Evolutionary conservation across 2,113 vertebrate genomes (phyloP).

Genomic region (Etia nguti): DNA sequence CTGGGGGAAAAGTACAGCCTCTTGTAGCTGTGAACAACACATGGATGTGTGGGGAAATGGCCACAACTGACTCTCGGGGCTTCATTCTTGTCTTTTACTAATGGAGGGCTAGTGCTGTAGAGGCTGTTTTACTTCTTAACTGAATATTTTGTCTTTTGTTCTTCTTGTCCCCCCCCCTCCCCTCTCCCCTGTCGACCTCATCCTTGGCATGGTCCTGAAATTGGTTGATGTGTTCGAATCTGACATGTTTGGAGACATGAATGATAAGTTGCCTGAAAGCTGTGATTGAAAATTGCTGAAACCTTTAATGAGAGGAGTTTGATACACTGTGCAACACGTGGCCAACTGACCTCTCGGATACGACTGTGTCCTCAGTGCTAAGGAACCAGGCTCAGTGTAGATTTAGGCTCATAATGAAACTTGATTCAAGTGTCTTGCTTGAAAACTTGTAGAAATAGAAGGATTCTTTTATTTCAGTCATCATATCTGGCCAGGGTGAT

Average conservation of each 20-base stretch:
- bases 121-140: background rate
- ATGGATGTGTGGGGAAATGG: background rate
- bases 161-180: background rate
- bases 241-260: background rate
- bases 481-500: background rate
- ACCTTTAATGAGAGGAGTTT: background rate
- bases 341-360: constrained; percentile 16
- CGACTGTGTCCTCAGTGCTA: background rate
- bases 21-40: background rate
- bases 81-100: constrained; percentile 8
- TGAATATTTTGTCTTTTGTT: background rate
- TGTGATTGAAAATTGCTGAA: background rate
- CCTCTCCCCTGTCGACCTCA: background rate
- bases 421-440: background rate
- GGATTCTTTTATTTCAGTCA: background rate
- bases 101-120: constrained; percentile 7
- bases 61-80: constrained; percentile 15
- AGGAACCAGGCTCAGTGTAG: background rate
- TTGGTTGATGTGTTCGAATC: background rate
- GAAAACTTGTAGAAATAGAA: background rate
- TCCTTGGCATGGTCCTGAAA: background rate
- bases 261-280: background rate
- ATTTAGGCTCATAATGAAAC: background rate
- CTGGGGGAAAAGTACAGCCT: constrained; percentile 10
- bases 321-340: constrained; percentile 4